Conservation (phyloP, 2,113 vertebrate species). For the Burhinus oedicnemus region DNA sequence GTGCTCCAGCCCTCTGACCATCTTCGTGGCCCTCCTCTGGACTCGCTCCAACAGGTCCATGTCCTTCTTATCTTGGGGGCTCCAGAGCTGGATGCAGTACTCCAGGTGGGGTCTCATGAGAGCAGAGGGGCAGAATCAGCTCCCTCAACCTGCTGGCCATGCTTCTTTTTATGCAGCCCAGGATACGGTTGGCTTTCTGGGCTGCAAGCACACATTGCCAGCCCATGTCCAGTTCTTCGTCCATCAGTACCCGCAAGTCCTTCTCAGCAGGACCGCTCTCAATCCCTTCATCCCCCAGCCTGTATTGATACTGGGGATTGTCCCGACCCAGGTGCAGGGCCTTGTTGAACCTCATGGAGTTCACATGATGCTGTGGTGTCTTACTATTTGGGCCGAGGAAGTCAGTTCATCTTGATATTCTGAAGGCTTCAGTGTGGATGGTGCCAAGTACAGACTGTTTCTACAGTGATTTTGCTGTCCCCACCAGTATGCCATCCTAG, state of each 20-base stretch:
- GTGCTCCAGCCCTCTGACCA: neutral
- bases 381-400: neutral
- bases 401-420: neutral
- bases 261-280: neutral
- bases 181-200: neutral
- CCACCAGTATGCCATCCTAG: neutral
- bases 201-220: rapidly evolving
- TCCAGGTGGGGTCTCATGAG: neutral
- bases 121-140: neutral
- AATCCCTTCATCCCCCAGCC: neutral
- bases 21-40: neutral
- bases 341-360: neutral
- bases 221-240: neutral
- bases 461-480: neutral
- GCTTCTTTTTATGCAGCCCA: neutral
- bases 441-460: neutral
- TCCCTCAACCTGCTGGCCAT: neutral
- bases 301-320: neutral
- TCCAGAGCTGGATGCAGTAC: neutral
- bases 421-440: neutral
- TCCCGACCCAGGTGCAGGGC: rapidly evolving
- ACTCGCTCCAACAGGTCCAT: rapidly evolving
- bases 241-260: neutral
- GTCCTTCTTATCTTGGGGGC: neutral
- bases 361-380: neutral